Base-by-base conservation (phyloP, 1,140 invertebrate species). In the Tetragnatha versicolor region DNA sequence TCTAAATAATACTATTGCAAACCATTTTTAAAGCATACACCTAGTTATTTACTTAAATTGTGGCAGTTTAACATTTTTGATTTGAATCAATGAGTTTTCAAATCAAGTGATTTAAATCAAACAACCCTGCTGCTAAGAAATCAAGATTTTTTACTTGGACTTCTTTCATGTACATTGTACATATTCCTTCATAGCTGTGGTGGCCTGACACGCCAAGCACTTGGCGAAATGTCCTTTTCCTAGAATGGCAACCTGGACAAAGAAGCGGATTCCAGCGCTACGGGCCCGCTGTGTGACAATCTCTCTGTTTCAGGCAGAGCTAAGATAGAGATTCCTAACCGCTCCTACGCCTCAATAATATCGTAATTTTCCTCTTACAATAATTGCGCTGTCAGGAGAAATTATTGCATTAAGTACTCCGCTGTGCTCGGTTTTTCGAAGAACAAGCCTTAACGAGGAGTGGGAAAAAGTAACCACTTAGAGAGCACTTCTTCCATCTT, bases 331-430 rank as follows among this genome's bases (percentile, higher is more conserved):
- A n/a, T 53, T 12, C 22, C 29, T 9, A 35, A 12, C n/a, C 33
- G 17, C 39, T 53, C 42, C 29, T 27, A 65, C 61, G 73, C 61
- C 20, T 39, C 42, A 39, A 63, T 22, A 39, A 53, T 22, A 69
- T 22, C 47, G 31, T 53, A 65, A 77, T 39, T 65, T 65, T 53
- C 60, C 61, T 77, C 61, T 77, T 33, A 66, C 45, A 39, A 20
- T 65, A 77, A 77, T 65, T 77, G 73, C 31, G 33, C 60, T 65
- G 73, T 77, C 73, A 77, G 47, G n/a, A 29, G 45, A 66, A 77
- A 77, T 66, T 65, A 77, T 77, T 53, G 12, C 20, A 77, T 65
- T 65, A 77, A 77, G 45, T 33, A 53, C n/a, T 33, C 9, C 5
- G 45, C 14, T 17, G 17, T 68, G 27, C 12, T 25, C 42, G 22